These are phyloP conservation scores for Anhinga anhinga DNA, from an alignment of 2,113 vertebrate species.

Conservation along the genomic window DNA sequence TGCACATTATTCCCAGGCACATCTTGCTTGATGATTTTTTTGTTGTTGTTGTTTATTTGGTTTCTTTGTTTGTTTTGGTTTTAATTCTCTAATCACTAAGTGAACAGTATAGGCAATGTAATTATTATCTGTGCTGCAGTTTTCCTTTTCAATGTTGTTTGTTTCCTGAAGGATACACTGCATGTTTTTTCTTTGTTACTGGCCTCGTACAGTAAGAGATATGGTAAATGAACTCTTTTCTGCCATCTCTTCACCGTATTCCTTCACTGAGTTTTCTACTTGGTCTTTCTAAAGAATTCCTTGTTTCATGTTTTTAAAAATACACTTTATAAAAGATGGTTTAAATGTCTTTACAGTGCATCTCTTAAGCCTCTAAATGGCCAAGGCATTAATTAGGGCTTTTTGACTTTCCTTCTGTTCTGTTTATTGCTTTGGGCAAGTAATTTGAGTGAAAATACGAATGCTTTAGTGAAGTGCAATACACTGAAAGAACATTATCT, in stretches of 20 bases:
- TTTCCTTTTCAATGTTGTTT: not conserved
- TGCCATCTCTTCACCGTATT: not conserved
- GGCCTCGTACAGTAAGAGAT: not conserved
- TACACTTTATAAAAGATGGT: not conserved
- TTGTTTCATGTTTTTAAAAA: not conserved
- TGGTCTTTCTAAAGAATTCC: not conserved
- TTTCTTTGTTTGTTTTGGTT: not conserved
- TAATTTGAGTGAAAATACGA: constrained; percentile 2
- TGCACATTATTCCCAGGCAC: not conserved
- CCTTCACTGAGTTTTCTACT: not conserved
- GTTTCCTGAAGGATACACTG: not conserved
- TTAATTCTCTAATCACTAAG: not conserved
- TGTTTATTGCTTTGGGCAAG: constrained; percentile 54
- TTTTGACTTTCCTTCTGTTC: constrained; percentile 27
- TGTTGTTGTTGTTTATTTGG: not conserved
- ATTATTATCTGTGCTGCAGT: not conserved
- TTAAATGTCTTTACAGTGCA: not conserved
- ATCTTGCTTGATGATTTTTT: not conserved
- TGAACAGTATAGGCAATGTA: not conserved
- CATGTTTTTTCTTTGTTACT: not conserved
- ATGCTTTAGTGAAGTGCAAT: constrained; percentile 50
- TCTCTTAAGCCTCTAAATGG: not conserved
- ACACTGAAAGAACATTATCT: constrained; percentile 64
- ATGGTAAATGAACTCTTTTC: not conserved
- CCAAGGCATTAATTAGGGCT: not conserved